Evolutionary conservation across 2,888 invertebrate genomes (phyloP).

Genomic region (Cepaea hortensis): DNA sequence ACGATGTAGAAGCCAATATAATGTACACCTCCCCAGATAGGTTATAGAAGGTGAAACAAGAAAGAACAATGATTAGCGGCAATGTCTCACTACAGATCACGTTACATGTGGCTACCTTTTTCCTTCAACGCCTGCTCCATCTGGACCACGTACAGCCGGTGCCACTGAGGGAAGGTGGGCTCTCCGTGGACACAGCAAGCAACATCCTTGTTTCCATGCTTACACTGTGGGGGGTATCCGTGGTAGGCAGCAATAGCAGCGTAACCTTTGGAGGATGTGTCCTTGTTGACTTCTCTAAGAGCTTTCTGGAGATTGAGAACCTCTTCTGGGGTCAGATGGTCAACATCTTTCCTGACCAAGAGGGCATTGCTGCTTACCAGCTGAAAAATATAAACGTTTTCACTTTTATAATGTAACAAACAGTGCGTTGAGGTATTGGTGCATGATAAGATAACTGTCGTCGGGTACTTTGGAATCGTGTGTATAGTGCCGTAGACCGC

Average conservation of each 20-base stretch:
- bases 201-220: neutral
- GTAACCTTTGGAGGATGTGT: slow-evolving; percentile 35
- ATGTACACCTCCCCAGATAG: no score
- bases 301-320: slow-evolving; percentile 30
- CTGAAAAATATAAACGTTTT: neutral
- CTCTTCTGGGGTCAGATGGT: slow-evolving; percentile 25
- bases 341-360: slow-evolving; percentile 30
- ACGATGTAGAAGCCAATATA: neutral
- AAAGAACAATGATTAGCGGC: no score
- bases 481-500: no score
- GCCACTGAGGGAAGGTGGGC: slow-evolving; percentile 55
- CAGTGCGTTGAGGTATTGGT: no score
- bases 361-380: neutral
- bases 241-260: slow-evolving; percentile 41
- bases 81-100: no score
- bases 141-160: slow-evolving; percentile 52
- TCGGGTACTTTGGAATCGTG: no score
- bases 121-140: slow-evolving; percentile 46
- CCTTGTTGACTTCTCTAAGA: slow-evolving; percentile 30
- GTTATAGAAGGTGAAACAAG: no score
- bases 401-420: no score
- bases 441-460: no score
- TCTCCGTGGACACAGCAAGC: slow-evolving; percentile 55
- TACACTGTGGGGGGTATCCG: slow-evolving; percentile 46
- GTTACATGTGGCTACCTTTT: neutral